Conservation (phyloP, 2,113 vertebrate genomes). For the Poeciliopsis retropinna region DNA sequence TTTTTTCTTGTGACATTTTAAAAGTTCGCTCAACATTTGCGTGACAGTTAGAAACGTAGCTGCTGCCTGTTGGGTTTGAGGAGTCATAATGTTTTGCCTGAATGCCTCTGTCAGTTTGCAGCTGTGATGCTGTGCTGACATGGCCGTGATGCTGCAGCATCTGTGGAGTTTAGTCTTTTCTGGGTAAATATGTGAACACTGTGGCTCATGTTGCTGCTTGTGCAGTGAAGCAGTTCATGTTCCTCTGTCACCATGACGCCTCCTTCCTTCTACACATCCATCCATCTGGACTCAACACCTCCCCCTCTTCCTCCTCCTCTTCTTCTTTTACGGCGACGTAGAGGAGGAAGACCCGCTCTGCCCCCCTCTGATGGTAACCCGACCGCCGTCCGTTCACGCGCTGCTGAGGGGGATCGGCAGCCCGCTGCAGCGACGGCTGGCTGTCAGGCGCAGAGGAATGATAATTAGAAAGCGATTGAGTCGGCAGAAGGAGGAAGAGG, state of each 20-base stretch:
- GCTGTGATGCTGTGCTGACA: too few relatives aligned
- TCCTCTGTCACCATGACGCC: too few relatives aligned
- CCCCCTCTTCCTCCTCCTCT: conserved; percentile 21
- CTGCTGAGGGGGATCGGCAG: conserved; percentile 16
- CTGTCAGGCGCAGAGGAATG: conserved; percentile 70
- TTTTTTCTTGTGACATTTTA: too few relatives aligned
- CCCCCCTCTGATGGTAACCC: conserved; percentile 25
- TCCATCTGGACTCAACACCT: conserved; percentile 39
- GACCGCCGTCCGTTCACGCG: conserved; percentile 24
- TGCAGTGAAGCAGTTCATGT: too few relatives aligned
- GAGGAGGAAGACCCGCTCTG: conserved; percentile 10
- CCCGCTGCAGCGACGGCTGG: conserved; percentile 43
- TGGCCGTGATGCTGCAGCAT: too few relatives aligned
- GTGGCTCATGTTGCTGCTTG: too few relatives aligned
- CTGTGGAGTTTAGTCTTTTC: too few relatives aligned
- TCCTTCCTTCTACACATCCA: conserved; percentile 20
- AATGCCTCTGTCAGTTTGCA: too few relatives aligned
- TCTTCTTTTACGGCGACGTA: conserved; percentile 19
- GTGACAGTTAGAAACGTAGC: too few relatives aligned
- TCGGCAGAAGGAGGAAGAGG: conserved; percentile 39
- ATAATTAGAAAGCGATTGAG: conserved; percentile 66
- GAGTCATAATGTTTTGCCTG: not conserved
- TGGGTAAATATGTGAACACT: too few relatives aligned
- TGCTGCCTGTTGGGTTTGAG: too few relatives aligned
- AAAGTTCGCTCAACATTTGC: too few relatives aligned